These are phyloP conservation scores for Drosophila villosipedis DNA, from an alignment of 2,888 invertebrate genomes.

Conservation along the genomic window DNA sequence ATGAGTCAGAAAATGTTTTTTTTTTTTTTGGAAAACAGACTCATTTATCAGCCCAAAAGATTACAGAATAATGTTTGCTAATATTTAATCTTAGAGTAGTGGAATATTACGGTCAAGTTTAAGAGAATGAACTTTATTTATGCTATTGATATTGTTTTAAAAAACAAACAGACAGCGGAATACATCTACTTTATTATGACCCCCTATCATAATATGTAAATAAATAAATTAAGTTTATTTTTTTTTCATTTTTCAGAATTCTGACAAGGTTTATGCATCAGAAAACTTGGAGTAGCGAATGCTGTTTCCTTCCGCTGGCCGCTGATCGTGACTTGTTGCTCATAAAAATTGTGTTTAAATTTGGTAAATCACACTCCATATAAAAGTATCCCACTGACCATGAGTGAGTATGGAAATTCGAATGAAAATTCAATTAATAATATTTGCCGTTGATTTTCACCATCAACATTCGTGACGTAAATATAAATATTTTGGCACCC, in stretches of 20 bases:
- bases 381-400: slow-evolving; percentile 8
- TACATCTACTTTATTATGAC: background rate
- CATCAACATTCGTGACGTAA: slow-evolving; percentile 41
- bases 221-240: background rate
- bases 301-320: slow-evolving; percentile 29
- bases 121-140: background rate
- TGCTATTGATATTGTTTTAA: background rate
- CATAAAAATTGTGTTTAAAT: slow-evolving; percentile 31
- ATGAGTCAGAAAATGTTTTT: background rate
- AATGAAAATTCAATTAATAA: slow-evolving; percentile 28
- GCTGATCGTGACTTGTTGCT: slow-evolving; percentile 11
- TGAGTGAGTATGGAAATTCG: slow-evolving; percentile 12
- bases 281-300: background rate
- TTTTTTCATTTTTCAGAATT: background rate
- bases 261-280: background rate
- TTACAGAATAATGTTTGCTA: background rate
- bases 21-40: background rate
- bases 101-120: background rate
- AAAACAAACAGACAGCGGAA: background rate
- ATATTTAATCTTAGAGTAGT: background rate
- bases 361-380: slow-evolving; percentile 42
- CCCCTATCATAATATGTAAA: background rate
- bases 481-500: slow-evolving; percentile 30
- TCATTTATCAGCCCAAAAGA: background rate
- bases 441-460: background rate